Evolutionary conservation across 2,113 vertebrate species (phyloP).

Genomic region (Otis tarda): DNA sequence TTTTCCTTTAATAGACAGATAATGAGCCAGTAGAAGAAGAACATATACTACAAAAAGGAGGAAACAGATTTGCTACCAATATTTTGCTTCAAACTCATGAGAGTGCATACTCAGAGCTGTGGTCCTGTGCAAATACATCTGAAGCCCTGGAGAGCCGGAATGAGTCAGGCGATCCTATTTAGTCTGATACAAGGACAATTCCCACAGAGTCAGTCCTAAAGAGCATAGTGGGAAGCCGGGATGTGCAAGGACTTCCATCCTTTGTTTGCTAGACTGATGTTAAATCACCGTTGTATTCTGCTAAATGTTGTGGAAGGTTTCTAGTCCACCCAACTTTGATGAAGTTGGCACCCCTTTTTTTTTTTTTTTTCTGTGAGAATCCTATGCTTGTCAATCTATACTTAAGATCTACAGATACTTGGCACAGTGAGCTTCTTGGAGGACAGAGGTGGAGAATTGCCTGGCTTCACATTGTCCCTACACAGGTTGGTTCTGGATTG

Average conservation of each 20-base stretch:
- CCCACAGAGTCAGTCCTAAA: background rate
- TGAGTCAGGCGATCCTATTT: background rate
- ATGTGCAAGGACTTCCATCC: background rate
- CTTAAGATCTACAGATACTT: background rate
- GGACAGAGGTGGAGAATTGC: background rate
- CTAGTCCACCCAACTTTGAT: background rate
- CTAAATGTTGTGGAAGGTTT: background rate
- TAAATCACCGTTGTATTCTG: background rate
- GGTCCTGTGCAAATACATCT: background rate
- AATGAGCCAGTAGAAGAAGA: background rate
- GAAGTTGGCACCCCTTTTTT: background rate
- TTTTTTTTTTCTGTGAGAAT: background rate
- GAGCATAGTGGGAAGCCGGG: background rate
- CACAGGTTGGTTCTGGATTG: background rate
- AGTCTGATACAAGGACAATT: background rate
- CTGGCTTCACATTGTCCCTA: background rate
- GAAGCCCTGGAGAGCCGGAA: background rate
- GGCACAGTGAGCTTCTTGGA: background rate
- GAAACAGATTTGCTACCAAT: background rate
- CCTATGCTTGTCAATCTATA: background rate
- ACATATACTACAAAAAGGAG: background rate
- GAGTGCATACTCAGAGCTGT: background rate
- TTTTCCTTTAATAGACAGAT: background rate
- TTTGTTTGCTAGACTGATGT: background rate
- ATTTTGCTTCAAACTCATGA: background rate